These are phyloP conservation scores for Agrilus biguttatus DNA, from an alignment of 2,888 invertebrate genomes.

Conservation along the genomic window DNA sequence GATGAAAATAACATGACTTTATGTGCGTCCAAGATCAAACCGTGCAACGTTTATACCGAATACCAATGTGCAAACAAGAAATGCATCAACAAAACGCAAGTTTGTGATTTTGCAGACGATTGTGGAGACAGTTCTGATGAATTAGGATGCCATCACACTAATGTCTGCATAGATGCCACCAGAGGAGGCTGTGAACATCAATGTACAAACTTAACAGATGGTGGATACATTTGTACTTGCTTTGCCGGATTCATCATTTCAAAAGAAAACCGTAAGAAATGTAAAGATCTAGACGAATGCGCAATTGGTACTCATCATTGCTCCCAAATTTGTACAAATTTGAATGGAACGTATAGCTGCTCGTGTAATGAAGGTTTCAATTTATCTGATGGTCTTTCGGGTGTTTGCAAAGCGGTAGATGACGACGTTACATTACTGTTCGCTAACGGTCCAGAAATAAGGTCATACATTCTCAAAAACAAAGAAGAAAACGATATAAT, in stretches of 20 bases:
- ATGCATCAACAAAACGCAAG: slow-evolving; percentile 63
- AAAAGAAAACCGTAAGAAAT: slow-evolving; percentile 64
- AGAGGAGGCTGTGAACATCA: slow-evolving; percentile 84
- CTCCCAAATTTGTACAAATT: slow-evolving; percentile 83
- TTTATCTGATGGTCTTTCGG: slow-evolving; percentile 59
- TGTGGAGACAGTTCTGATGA: slow-evolving; percentile 87
- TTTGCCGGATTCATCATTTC: slow-evolving; percentile 75
- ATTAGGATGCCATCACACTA: slow-evolving; percentile 67
- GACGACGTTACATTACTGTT: slow-evolving; percentile 55
- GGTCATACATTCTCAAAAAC: slow-evolving; percentile 48
- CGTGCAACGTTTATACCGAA: slow-evolving; percentile 64
- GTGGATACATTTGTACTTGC: slow-evolving; percentile 85
- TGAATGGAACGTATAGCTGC: slow-evolving; percentile 83
- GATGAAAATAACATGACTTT: slow-evolving; percentile 92
- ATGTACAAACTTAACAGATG: slow-evolving; percentile 70
- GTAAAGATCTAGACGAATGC: slow-evolving; percentile 86
- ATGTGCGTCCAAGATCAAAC: slow-evolving; percentile 59
- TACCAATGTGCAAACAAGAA: slow-evolving; percentile 79
- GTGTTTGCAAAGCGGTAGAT: slow-evolving; percentile 63
- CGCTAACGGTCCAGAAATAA: slow-evolving; percentile 77
- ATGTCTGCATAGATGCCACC: slow-evolving; percentile 39
- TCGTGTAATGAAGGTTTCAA: slow-evolving; percentile 73
- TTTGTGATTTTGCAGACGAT: slow-evolving; percentile 83
- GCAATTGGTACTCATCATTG: slow-evolving; percentile 70
- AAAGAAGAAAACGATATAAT: slow-evolving; percentile 65